phyloP scores from a whole-genome alignment of 64 coral and sea anemone species.

The Anthopleura sola region DNA sequence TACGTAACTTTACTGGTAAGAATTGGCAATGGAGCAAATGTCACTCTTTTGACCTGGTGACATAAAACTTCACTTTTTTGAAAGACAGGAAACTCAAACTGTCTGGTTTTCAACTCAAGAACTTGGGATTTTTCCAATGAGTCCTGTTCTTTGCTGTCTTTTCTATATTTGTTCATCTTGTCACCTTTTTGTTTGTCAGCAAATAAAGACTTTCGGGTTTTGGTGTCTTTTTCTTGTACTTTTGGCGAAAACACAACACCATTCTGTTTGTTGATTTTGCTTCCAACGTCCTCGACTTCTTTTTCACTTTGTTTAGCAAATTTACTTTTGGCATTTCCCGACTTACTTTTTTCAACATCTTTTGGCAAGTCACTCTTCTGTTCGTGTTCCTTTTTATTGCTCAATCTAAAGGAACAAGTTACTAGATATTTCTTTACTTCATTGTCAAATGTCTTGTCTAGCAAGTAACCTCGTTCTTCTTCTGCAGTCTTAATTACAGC shows the following conservation, averaged over 20 bases:
- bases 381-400: background rate
- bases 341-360: background rate
- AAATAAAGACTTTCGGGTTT: background rate
- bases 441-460: background rate
- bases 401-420: background rate
- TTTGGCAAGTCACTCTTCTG: background rate
- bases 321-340: background rate
- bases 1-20: conserved; percentile 8
- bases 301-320: background rate
- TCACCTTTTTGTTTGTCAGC: background rate
- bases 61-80: background rate
- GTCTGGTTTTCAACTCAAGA: background rate
- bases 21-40: conserved; percentile 9
- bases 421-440: background rate
- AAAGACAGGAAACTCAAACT: conserved; percentile 5
- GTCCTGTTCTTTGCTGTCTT: background rate
- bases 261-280: background rate
- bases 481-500: background rate
- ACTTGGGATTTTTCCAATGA: background rate
- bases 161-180: background rate
- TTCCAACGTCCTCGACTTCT: background rate
- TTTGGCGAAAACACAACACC: background rate
- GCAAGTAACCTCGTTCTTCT: background rate
- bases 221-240: background rate
- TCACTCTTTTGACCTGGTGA: background rate